These are phyloP conservation scores for Bombus superbus DNA, from an alignment of 1,140 invertebrate species.

Conservation along the genomic window DNA sequence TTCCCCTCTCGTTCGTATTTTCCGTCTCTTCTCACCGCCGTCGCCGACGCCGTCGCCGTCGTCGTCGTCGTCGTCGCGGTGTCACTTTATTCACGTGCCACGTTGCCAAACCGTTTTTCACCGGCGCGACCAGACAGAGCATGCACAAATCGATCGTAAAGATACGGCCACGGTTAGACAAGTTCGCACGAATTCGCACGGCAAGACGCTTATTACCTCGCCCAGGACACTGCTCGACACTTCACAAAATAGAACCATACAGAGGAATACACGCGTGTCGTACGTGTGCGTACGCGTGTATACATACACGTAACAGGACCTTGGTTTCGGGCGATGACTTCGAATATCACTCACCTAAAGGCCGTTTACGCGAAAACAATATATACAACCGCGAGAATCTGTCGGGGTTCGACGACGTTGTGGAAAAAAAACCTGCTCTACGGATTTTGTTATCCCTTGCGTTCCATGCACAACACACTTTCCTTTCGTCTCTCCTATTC, in stretches of 20 bases:
- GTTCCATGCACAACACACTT: conserved; percentile 17
- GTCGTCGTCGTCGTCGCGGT: conserved; percentile 35
- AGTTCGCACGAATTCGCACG: conserved; percentile 44
- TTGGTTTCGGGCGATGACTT: conserved; percentile 50
- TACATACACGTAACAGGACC: conserved; percentile 23
- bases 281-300: neutral
- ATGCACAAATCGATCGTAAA: conserved; percentile 56
- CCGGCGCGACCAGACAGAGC: conserved; percentile 49
- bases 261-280: neutral
- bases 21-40: neutral
- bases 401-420: neutral
- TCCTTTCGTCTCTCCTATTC: neutral
- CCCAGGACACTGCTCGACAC: conserved; percentile 37
- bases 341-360: conserved; percentile 46
- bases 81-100: conserved; percentile 53
- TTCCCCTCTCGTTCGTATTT: neutral
- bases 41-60: conserved; percentile 19
- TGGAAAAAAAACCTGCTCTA: neutral
- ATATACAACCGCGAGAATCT: neutral
- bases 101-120: conserved; percentile 55
- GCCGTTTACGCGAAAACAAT: conserved; percentile 43
- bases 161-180: conserved; percentile 26
- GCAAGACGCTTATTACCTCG: conserved; percentile 12
- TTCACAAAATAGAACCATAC: conserved; percentile 38
- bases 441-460: neutral